Conservation (phyloP, 23 tunicate genomes). For the Clavelina lepadiformis region DNA sequence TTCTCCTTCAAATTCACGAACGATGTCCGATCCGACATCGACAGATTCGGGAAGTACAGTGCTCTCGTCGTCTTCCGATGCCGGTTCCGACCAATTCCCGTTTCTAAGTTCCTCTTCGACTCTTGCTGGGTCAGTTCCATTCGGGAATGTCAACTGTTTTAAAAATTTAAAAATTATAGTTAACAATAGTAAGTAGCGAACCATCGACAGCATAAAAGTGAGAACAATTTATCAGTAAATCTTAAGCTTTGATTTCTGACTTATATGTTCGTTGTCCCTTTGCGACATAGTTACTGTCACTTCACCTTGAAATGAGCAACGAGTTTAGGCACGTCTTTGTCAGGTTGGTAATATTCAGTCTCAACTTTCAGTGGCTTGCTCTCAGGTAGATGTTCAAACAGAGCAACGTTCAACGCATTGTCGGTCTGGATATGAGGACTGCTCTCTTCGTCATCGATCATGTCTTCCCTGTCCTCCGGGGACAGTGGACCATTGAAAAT, state of each 20-base stretch:
- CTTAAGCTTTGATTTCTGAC: too few species aligned
- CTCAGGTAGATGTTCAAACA: conserved; percentile 6
- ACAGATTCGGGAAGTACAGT: conserved; percentile 4
- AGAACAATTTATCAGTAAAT: too few species aligned
- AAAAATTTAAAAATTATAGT: too few species aligned
- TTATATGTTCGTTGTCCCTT: too few species aligned
- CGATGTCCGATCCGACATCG: conserved; percentile 33
- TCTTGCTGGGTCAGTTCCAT: conserved; percentile 11
- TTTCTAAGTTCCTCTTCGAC: conserved; percentile 10
- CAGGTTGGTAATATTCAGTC: conserved; percentile 41
- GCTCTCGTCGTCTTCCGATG: background rate
- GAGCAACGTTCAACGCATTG: conserved; percentile 12
- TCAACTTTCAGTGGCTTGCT: conserved; percentile 11
- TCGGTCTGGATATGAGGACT: conserved; percentile 6
- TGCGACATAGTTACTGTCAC: too few species aligned
- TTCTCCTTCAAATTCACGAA: conserved; percentile 45
- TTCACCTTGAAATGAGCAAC: conserved; percentile 33
- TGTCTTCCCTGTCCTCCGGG: conserved; percentile 1
- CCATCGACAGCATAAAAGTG: too few species aligned
- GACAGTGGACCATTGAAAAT: conserved; percentile 16
- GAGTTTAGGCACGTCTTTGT: background rate
- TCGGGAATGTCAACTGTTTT: conserved; percentile 20
- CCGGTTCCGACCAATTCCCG: conserved; percentile 1
- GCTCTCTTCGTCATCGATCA: conserved; percentile 14
- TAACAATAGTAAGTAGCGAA: too few species aligned